Conservation (phyloP, 2,888 invertebrate genomes). For the Lasioglossum zephyrum region DNA sequence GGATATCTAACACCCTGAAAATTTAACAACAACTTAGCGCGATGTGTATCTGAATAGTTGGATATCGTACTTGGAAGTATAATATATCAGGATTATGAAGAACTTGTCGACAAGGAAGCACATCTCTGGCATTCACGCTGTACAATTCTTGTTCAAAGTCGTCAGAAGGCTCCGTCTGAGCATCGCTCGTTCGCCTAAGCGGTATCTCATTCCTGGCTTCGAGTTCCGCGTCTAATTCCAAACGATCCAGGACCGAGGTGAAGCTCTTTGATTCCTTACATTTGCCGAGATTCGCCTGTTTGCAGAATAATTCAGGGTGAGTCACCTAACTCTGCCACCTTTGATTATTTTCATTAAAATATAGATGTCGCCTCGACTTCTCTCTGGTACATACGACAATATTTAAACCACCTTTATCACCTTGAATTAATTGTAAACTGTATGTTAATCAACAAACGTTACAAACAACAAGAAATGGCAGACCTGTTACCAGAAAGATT, state of each 20-base stretch:
- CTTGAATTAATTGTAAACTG: neutral
- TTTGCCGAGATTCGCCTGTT: conserved; percentile 46
- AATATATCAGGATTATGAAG: conserved; percentile 78
- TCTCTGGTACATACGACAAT: neutral
- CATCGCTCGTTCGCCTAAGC: conserved; percentile 62
- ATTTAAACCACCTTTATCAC: neutral
- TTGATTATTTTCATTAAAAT: neutral
- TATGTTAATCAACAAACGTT: neutral
- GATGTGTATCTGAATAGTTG: neutral
- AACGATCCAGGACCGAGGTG: conserved; percentile 71
- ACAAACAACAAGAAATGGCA: neutral
- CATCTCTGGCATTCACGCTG: conserved; percentile 75
- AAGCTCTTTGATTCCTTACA: conserved; percentile 71
- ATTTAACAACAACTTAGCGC: neutral
- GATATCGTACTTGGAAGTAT: conserved; percentile 76
- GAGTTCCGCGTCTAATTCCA: conserved; percentile 53
- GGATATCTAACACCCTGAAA: conserved; percentile 85
- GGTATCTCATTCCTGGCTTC: conserved; percentile 51
- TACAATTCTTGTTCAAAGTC: conserved; percentile 42
- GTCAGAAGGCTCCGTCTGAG: conserved; percentile 69
- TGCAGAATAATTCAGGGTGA: neutral
- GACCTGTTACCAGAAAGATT: neutral
- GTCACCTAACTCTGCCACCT: neutral
- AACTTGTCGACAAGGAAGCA: conserved; percentile 74
- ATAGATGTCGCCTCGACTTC: neutral